phyloP scores from a whole-genome alignment of 2,797 vertebrate genomes.

The Erithacus rubecula region DNA sequence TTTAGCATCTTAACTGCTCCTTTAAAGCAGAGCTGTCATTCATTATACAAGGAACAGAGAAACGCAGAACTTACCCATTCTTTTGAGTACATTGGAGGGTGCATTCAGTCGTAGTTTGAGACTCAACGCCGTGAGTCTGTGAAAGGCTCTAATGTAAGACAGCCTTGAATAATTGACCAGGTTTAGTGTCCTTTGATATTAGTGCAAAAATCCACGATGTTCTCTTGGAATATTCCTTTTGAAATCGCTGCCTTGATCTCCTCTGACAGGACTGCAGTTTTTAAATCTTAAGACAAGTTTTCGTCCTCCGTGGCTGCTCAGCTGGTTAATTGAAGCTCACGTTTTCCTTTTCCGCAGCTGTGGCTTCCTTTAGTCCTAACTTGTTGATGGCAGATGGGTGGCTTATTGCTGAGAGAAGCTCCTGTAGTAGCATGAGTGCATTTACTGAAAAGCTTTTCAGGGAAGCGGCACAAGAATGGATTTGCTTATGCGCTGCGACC shows the following conservation, averaged over 20 bases:
- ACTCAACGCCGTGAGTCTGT: conserved; percentile 91
- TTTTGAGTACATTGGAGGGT: conserved; percentile 99
- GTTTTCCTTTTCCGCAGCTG: conserved; percentile 77
- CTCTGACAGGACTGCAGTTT: conserved; percentile 51
- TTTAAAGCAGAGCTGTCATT: conserved; percentile 55
- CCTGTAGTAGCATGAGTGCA: conserved; percentile 89
- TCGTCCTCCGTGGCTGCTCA: conserved; percentile 47
- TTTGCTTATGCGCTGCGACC: conserved; percentile 96
- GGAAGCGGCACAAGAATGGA: conserved; percentile 86
- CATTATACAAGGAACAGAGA: conserved; percentile 72
- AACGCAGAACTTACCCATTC: conserved; percentile 98
- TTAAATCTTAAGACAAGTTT: conserved; percentile 66
- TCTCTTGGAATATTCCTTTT: conserved; percentile 72
- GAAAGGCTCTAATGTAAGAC: conserved; percentile 87
- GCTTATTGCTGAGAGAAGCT: conserved; percentile 87
- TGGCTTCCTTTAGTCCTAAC: conserved; percentile 86
- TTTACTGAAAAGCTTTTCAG: conserved; percentile 90
- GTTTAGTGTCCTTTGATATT: conserved; percentile 64
- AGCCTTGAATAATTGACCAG: conserved; percentile 83
- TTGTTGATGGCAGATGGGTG: conserved; percentile 95
- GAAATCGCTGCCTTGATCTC: conserved; percentile 73
- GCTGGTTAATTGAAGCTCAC: conserved; percentile 86
- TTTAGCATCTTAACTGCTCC: conserved; percentile 41
- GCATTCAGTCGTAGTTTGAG: conserved; percentile 99
- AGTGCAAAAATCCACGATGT: conserved; percentile 69